These are phyloP conservation scores for Calycopis cecrops DNA, from an alignment of 1,140 invertebrate species.

Conservation along the genomic window DNA sequence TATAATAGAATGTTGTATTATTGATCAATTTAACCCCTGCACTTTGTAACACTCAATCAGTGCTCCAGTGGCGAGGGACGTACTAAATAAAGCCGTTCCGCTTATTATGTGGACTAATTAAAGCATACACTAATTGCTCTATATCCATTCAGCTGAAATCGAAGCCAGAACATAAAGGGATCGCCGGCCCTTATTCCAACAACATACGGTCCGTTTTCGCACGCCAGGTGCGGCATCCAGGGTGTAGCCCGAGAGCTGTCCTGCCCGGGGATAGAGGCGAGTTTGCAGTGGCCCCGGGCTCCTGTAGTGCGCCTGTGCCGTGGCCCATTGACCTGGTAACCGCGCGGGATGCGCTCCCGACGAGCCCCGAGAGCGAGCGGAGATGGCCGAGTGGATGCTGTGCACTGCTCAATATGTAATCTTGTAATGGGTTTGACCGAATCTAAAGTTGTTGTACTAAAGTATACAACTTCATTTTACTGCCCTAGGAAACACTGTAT, in stretches of 20 bases:
- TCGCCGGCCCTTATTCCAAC: not conserved
- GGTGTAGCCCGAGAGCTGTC: not conserved
- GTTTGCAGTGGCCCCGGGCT: conserved; percentile 9
- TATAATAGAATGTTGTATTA: too few species aligned
- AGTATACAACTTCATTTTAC: too few species aligned
- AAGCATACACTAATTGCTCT: not conserved
- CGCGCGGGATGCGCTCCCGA: conserved; percentile 29
- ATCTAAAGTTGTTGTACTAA: not conserved
- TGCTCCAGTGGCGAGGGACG: too few species aligned
- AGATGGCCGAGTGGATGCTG: conserved; percentile 16
- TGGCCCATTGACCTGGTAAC: conserved; percentile 42
- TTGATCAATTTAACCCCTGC: too few species aligned
- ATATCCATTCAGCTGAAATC: conserved; percentile 10
- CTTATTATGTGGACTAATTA: not conserved
- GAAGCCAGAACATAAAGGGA: not conserved
- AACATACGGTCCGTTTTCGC: not conserved
- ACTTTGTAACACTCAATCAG: too few species aligned
- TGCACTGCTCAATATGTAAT: conserved; percentile 3
- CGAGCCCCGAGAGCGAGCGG: conserved; percentile 22
- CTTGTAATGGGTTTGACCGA: not conserved
- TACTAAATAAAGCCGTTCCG: too few species aligned
- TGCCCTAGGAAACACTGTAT: too few species aligned
- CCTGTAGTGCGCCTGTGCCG: conserved; percentile 33
- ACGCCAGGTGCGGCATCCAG: not conserved
- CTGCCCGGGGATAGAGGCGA: not conserved